Percentiles rank a stretch among this genome's conserved stretches.
These are phyloP conservation scores for Enteromius treurensis DNA, from an alignment of 2,797 vertebrate genomes.

Conservation along the genomic window DNA sequence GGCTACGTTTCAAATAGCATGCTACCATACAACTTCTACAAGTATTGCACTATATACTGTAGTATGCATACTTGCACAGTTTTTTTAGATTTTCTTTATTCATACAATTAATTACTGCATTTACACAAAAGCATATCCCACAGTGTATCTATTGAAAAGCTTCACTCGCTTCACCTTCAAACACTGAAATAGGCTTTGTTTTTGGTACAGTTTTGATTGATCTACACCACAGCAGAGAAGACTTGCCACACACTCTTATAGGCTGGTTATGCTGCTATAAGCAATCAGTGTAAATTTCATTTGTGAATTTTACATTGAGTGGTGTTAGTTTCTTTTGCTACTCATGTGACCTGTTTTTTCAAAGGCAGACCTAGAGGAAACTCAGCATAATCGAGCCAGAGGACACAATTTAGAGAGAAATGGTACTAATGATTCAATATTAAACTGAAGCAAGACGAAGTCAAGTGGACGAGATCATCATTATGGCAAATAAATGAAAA, in stretches of 20 bases:
- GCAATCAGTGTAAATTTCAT: conserved; percentile 57
- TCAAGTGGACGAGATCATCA: conserved; percentile 43
- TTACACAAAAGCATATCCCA: neutral
- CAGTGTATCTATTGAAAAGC: neutral
- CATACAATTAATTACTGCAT: neutral
- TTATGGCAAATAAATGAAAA: conserved; percentile 52
- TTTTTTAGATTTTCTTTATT: neutral
- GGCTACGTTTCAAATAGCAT: neutral
- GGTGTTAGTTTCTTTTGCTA: conserved; percentile 7
- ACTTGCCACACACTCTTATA: conserved; percentile 24
- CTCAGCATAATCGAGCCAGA: neutral
- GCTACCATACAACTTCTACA: neutral
- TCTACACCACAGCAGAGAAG: conserved; percentile 26
- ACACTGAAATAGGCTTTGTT: neutral
- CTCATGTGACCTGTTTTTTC: conserved; percentile 5
- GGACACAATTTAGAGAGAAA: conserved; percentile 24
- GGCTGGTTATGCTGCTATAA: conserved; percentile 67
- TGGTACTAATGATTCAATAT: conserved; percentile 27
- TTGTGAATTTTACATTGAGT: neutral
- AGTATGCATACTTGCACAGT: conserved; percentile 1
- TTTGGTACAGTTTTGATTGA: neutral
- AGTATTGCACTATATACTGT: neutral
- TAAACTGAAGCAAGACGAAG: conserved; percentile 34
- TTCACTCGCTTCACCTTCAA: neutral
- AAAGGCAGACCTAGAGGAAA: conserved; percentile 1